Base-by-base conservation (phyloP, 2,113 vertebrate species). In the Galemys pyrenaicus region DNA sequence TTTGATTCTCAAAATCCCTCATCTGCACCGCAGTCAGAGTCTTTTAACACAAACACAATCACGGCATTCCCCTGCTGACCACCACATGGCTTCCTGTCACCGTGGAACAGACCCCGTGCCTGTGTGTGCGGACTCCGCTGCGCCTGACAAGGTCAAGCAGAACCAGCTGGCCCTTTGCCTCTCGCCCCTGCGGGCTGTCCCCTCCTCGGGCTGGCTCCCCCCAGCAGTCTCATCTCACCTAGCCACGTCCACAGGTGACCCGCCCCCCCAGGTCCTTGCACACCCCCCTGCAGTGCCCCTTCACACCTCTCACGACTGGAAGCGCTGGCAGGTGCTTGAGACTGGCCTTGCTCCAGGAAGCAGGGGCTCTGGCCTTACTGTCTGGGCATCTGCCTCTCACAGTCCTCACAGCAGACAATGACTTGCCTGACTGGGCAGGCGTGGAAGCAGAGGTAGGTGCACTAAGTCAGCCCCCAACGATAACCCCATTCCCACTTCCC, bases 41-140 rank as follows among this genome's bases (percentile, higher is more conserved):
- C 12, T 67, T 9, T 30, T 46, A 80, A 87, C n/a, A 70, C 16
- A 20, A 62, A 19, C 5, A 41, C 41, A 12, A 68, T 39, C 78
- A 24, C 1, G 0, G 30, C 12, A 58, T 6, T n/a, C 35, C 60
- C 11, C 65, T 28, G 67, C 79, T 88, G 77, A 20, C 22, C 46
- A n/a, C n/a, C 51, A 6, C 2, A 19, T 0, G 2, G 78, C n/a
- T 73, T 54, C 71, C 3, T 26, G 6, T 3, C n/a, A 30, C 54
- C 44, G 5, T 7, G 37, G 17, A 78, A 24, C 26, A 39, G 24
- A 65, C 32, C 15, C 65, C 17, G 77, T 8, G 10, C 46, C 46
- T 9, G 44, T 9, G 10, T 11, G 10, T 11, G 46, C 46, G 46
- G 46, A 12, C 46, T 49, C 46, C 12, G 46, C 46, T 5, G 46